Conservation (phyloP, 2,797 vertebrate genomes). For the Hyperoplus immaculatus region DNA sequence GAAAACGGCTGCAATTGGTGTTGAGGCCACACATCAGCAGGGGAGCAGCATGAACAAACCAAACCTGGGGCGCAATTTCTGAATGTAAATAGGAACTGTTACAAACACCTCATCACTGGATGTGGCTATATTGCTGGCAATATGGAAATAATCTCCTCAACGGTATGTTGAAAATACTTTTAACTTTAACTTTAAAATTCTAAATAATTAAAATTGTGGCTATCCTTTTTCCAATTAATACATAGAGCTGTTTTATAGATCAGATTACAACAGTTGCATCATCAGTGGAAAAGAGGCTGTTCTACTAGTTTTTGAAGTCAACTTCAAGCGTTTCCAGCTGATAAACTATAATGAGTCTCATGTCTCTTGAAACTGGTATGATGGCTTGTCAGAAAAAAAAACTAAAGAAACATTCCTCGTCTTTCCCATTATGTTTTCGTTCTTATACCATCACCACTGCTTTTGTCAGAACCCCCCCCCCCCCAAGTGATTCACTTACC, state of each 20-base stretch:
- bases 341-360: neutral
- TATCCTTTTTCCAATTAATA: neutral
- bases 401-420: neutral
- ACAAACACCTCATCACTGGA: slow-evolving; percentile 23
- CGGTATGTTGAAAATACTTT: slow-evolving; percentile 34
- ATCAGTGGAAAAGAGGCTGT: slow-evolving; percentile 4
- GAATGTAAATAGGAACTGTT: slow-evolving; percentile 41
- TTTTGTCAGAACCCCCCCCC: neutral
- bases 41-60: slow-evolving; percentile 43
- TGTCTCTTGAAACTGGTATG: neutral
- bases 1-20: slow-evolving; percentile 51
- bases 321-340: slow-evolving; percentile 5
- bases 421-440: neutral
- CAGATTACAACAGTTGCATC: slow-evolving; percentile 8
- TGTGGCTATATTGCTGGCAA: slow-evolving; percentile 22
- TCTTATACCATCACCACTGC: neutral
- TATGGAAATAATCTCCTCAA: slow-evolving; percentile 40
- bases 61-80: slow-evolving; percentile 35
- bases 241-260: neutral
- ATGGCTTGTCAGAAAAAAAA: slow-evolving; percentile 15
- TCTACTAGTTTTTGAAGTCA: neutral
- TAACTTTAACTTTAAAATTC: neutral
- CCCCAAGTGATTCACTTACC: neutral
- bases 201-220: neutral
- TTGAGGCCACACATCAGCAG: slow-evolving; percentile 60